These are phyloP conservation scores for Tachina lurida DNA, from an alignment of 2,888 invertebrate species.

Conservation along the genomic window DNA sequence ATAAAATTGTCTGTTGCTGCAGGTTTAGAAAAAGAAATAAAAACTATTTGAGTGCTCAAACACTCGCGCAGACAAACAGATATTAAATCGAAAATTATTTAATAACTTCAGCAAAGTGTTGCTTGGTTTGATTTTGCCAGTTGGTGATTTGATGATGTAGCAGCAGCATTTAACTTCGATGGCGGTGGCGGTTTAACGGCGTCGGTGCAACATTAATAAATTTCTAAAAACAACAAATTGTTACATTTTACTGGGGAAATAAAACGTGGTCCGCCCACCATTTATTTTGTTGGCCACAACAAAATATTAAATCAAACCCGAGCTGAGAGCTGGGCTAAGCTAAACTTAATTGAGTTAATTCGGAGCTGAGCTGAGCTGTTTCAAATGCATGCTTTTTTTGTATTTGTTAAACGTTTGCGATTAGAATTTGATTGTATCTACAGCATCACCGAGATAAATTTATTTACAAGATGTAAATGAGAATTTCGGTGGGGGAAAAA, in stretches of 20 bases:
- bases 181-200: slow-evolving; percentile 72
- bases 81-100: slow-evolving; percentile 53
- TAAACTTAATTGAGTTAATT: slow-evolving; percentile 5
- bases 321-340: slow-evolving; percentile 14
- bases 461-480: slow-evolving; percentile 51
- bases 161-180: slow-evolving; percentile 25
- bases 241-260: slow-evolving; percentile 76
- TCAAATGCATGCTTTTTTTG: slow-evolving; percentile 56
- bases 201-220: slow-evolving; percentile 76
- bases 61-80: neutral
- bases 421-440: slow-evolving; percentile 12
- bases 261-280: slow-evolving; percentile 68
- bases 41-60: neutral
- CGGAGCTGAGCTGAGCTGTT: slow-evolving; percentile 19
- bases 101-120: slow-evolving; percentile 75
- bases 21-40: neutral
- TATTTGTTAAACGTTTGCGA: slow-evolving; percentile 35
- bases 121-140: slow-evolving; percentile 56
- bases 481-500: neutral
- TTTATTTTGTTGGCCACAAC: slow-evolving; percentile 65
- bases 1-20: slow-evolving; percentile 17
- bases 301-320: slow-evolving; percentile 19
- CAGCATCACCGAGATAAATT: slow-evolving; percentile 28
- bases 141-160: slow-evolving; percentile 3
- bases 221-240: slow-evolving; percentile 79